Evolutionary conservation across 2,888 invertebrate species (phyloP), one percentile per base, ranked within the genome.

Genomic region (Agrotis exclamationis): DNA sequence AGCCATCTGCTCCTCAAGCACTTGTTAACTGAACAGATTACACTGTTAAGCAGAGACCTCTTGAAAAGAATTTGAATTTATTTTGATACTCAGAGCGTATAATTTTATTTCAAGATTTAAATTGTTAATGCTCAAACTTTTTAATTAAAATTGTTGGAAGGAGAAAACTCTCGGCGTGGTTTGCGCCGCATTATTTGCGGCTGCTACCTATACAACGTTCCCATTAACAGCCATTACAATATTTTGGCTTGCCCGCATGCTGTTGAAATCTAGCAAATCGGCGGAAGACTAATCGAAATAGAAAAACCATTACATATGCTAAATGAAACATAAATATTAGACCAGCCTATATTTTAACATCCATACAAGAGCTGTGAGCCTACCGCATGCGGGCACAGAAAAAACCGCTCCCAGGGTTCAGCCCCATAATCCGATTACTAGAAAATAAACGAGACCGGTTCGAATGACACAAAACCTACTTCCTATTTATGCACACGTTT

Each of bases 141-240:
- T 74, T 79, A 63, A 79, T 76, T 33, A 66, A 79, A 74, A 74
- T 58, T 79, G 47, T 59, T 74, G 47, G 47, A 66, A 67, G 54
- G 44, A 51, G 59, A 45, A 59, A 54, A 45, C 22, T 50, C 22
- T 54, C 48, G 13, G 33, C 53, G 48, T 48, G 48, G 28, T 78
- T 54, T 44, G 28, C 51, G 50, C 44, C n/a, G 58, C 24, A 62
- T 70, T 60, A 20, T 62, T 77, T 45, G 51, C 53, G 79, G 74
- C 72, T 79, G 72, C 44, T 76, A 47, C 28, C 39, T 76, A 39
- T 22, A 58, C 62, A 63, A 50, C 20, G 20, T 44, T 22, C 24
- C 18, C 13, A 13, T 62, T 74, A 33, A 53, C 33, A 39, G 9
- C 16, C 13, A 47, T n/a, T 67, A 33, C 33, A 67, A 58, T 67